These are phyloP conservation scores for Campopleginae sp. DNA, from an alignment of 2,888 invertebrate species.

Conservation along the genomic window DNA sequence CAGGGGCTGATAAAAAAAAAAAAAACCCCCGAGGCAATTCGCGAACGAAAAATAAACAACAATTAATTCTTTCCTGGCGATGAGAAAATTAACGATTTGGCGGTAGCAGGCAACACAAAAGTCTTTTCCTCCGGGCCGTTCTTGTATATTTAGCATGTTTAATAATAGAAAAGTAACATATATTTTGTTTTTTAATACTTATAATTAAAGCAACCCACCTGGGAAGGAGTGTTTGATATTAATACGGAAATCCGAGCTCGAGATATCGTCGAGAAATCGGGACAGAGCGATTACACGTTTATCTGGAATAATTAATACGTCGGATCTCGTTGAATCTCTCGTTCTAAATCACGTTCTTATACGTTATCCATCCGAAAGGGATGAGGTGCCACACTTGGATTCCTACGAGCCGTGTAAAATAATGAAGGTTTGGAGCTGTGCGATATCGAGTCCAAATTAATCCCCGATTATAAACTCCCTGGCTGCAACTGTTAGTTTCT, in stretches of 20 bases:
- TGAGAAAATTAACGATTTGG: background rate
- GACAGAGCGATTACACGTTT: constrained; percentile 45
- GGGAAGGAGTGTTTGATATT: background rate
- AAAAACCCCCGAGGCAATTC: constrained; percentile 3
- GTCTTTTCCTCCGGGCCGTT: background rate
- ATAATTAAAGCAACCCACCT: background rate
- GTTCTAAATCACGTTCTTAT: constrained; percentile 55
- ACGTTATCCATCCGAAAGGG: constrained; percentile 5
- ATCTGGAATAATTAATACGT: constrained; percentile 63
- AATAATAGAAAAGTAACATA: background rate
- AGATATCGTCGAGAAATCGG: constrained; percentile 38
- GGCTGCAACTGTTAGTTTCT: constrained; percentile 29
- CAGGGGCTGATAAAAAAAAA: background rate
- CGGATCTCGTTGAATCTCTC: constrained; percentile 42
- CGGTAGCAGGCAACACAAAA: background rate
- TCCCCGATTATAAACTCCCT: constrained; percentile 68
- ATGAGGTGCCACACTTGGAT: constrained; percentile 35
- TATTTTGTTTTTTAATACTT: background rate
- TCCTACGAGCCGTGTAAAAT: constrained; percentile 34
- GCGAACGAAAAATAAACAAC: background rate
- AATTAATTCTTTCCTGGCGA: background rate
- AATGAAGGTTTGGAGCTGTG: constrained; percentile 37
- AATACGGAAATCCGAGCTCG: background rate
- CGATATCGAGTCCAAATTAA: constrained; percentile 70
- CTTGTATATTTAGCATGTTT: background rate